A percentile compares a stretch with the other conserved stretches of the same genome.
Evolutionary conservation across 2,113 vertebrate species (phyloP).

Genomic region (Pseudois nayaur): DNA sequence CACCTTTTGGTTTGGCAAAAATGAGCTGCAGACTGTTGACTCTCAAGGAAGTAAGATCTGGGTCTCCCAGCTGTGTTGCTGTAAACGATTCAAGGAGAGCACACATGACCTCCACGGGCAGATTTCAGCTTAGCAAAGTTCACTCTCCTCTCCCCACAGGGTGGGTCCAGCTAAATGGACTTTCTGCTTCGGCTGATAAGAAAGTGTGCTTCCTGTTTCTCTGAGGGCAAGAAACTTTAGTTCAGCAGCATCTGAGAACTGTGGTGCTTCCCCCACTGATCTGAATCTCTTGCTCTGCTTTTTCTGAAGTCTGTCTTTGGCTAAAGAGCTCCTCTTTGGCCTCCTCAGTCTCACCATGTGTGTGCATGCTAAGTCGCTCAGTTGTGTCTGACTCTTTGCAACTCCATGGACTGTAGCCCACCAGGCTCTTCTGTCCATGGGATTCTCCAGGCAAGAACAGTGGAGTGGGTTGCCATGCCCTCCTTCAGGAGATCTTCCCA

Average conservation of each 20-base stretch:
- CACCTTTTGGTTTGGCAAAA: background rate
- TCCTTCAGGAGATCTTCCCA: background rate
- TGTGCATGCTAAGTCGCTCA: background rate
- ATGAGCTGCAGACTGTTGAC: background rate
- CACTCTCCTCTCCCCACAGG: background rate
- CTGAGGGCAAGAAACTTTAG: background rate
- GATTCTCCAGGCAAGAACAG: background rate
- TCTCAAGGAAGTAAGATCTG: constrained; percentile 19
- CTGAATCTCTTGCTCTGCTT: background rate
- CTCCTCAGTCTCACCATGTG: background rate
- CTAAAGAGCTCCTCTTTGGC: background rate
- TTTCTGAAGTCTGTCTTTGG: background rate
- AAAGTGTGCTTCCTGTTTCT: constrained; percentile 53
- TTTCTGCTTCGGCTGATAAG: constrained; percentile 38
- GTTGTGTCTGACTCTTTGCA: background rate
- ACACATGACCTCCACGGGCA: background rate
- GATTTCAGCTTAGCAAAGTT: background rate
- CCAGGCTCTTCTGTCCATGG: background rate
- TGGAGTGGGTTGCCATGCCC: background rate
- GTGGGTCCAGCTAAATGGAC: background rate
- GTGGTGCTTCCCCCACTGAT: background rate
- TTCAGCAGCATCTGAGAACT: background rate
- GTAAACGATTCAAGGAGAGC: background rate
- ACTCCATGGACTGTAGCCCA: background rate
- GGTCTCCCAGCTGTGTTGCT: constrained; percentile 10